These are phyloP conservation scores for Piezodorus guildinii DNA, from an alignment of 1,140 invertebrate species.

Conservation along the genomic window DNA sequence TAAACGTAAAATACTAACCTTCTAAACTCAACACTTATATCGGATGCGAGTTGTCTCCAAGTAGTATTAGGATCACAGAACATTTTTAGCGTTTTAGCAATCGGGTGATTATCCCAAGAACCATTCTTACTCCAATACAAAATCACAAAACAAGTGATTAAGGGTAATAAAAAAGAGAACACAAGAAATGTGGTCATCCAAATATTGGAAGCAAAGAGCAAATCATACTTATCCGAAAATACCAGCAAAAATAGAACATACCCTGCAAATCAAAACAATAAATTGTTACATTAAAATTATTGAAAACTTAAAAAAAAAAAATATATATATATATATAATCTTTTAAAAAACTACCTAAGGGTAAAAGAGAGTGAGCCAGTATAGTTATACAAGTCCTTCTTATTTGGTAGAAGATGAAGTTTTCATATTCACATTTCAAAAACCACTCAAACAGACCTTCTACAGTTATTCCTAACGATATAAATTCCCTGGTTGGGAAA, in stretches of 20 bases:
- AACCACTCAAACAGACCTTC: constrained; percentile 48
- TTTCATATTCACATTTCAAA: constrained; percentile 53
- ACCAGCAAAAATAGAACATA: constrained; percentile 44
- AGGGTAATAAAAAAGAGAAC: constrained; percentile 34
- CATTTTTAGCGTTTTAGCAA: constrained; percentile 48
- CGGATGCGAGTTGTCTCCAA: constrained; percentile 54
- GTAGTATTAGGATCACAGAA: constrained; percentile 47
- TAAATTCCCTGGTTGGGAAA: constrained; percentile 63
- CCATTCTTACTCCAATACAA: constrained; percentile 39
- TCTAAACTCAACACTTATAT: constrained; percentile 68
- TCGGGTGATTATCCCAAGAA: constrained; percentile 58
- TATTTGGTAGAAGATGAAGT: constrained; percentile 62
- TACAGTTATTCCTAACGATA: constrained; percentile 59
- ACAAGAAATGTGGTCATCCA: constrained; percentile 32
- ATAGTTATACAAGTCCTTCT: constrained; percentile 50
- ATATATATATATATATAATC: too few species aligned
- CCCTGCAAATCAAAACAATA: constrained; percentile 32
- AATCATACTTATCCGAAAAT: constrained; percentile 30
- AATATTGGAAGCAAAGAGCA: constrained; percentile 35
- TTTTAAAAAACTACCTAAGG: constrained; percentile 41
- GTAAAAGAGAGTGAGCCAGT: constrained; percentile 53
- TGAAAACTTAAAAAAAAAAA: too few species aligned
- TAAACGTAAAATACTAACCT: constrained; percentile 38
- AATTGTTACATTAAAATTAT: too few species aligned
- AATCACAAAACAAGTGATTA: constrained; percentile 37